Conservation (phyloP, 30 jellyfish, hydroid and myxozoan species). For the Aurelia sp. region DNA sequence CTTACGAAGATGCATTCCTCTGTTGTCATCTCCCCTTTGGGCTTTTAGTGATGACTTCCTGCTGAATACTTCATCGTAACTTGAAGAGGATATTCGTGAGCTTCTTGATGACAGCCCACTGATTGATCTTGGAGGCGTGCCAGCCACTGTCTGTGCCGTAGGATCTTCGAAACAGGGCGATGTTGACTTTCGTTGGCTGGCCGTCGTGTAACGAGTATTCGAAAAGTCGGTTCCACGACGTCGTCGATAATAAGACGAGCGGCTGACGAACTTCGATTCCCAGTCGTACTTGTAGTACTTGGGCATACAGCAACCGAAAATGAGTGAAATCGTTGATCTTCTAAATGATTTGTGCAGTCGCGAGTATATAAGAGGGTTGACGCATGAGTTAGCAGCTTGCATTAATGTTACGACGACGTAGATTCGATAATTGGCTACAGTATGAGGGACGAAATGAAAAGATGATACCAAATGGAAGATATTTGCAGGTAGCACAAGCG, state of each 20-base stretch:
- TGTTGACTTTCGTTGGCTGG: constrained; percentile 36
- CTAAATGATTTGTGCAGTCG: constrained; percentile 90
- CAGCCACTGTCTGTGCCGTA: constrained; percentile 3
- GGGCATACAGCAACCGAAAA: constrained; percentile 80
- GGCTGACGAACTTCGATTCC: constrained; percentile 70
- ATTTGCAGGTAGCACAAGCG: constrained; percentile 81
- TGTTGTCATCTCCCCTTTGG: constrained; percentile 12
- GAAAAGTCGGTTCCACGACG: constrained; percentile 52
- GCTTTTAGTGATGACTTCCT: constrained; percentile 32
- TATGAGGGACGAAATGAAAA: neutral
- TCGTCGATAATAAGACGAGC: constrained; percentile 45
- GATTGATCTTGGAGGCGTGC: constrained; percentile 48
- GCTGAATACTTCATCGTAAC: constrained; percentile 56
- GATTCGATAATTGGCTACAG: neutral
- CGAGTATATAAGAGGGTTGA: constrained; percentile 90
- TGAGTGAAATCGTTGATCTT: constrained; percentile 45
- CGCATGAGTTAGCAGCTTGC: constrained; percentile 81
- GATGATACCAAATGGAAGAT: constrained; percentile 48
- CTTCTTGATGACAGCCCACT: constrained; percentile 51
- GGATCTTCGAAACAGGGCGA: constrained; percentile 29
- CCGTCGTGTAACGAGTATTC: constrained; percentile 37
- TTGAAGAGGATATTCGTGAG: constrained; percentile 55
- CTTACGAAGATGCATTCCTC: constrained; percentile 22
- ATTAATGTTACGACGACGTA: constrained; percentile 53
- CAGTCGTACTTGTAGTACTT: constrained; percentile 64